phyloP scores from a whole-genome alignment of 2,888 invertebrate genomes.

The Eupithecia vulgata region DNA sequence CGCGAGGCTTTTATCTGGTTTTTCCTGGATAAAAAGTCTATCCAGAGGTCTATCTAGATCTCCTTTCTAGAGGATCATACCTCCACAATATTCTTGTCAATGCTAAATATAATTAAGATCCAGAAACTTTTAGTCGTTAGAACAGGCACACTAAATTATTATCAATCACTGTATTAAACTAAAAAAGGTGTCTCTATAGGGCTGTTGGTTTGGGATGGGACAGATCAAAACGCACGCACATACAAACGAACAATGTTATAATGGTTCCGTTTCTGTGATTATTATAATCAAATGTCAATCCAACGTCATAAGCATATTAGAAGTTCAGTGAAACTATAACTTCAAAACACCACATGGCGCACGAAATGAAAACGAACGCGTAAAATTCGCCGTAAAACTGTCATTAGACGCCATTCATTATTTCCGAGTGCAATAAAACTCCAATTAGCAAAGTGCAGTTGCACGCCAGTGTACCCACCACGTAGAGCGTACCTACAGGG shows the following conservation, averaged over 20 bases:
- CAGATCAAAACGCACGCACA: no score
- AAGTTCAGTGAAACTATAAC: background rate
- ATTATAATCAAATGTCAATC: background rate
- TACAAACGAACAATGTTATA: no score
- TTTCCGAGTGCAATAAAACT: conserved; percentile 21
- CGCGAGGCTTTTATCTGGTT: no score
- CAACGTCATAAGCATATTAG: background rate
- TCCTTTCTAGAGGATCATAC: background rate
- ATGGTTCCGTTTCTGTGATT: no score
- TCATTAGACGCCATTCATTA: conserved; percentile 23
- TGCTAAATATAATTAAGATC: background rate
- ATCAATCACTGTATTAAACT: no score
- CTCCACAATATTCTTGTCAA: background rate
- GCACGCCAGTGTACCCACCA: conserved; percentile 20
- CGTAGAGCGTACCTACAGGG: conserved; percentile 7
- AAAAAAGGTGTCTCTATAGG: no score
- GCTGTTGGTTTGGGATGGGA: no score
- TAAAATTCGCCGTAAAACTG: conserved; percentile 6
- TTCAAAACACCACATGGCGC: background rate
- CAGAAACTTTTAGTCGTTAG: background rate
- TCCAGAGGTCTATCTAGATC: background rate
- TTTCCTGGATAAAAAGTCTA: background rate
- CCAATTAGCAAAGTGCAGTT: conserved; percentile 31
- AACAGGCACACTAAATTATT: background rate
- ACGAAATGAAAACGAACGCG: background rate